A percentile compares a stretch with the other conserved stretches of the same genome.
Evolutionary conservation across 2,888 invertebrate genomes (phyloP).

Genomic region (Meiosimyza decipiens): DNA sequence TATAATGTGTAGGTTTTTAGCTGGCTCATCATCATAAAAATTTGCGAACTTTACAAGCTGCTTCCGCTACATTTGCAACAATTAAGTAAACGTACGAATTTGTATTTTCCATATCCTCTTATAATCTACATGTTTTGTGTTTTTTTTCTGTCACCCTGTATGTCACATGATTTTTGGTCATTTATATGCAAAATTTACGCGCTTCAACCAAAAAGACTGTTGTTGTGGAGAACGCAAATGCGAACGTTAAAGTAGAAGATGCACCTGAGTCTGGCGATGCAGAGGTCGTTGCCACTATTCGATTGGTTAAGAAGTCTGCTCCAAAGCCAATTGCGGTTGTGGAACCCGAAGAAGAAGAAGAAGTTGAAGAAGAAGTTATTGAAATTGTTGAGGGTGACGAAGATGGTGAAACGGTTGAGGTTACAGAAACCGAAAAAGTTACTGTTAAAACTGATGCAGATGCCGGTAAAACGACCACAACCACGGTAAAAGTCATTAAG

Average conservation of each 20-base stretch:
- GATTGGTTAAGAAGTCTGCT: not conserved
- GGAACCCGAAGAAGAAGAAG: conserved; percentile 24
- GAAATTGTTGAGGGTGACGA: conserved; percentile 27
- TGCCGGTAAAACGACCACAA: conserved; percentile 2
- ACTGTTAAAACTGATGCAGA: conserved; percentile 8
- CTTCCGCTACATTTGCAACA: too few relatives aligned
- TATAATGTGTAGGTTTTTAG: not conserved
- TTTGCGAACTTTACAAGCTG: too few relatives aligned
- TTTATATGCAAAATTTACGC: not conserved
- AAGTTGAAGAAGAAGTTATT: conserved; percentile 19
- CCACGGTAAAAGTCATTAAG: conserved; percentile 4
- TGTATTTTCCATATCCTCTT: too few relatives aligned
- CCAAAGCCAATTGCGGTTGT: not conserved
- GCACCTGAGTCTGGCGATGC: conserved; percentile 14
- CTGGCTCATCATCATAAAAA: not conserved
- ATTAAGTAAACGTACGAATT: too few relatives aligned
- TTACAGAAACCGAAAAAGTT: conserved; percentile 27
- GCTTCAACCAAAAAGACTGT: too few relatives aligned
- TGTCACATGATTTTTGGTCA: not conserved
- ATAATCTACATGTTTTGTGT: too few relatives aligned
- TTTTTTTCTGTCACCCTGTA: not conserved
- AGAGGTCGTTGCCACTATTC: conserved; percentile 8
- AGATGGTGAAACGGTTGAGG: conserved; percentile 27
- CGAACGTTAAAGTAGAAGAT: conserved; percentile 7
- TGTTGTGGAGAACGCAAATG: too few relatives aligned